Conservation (phyloP, 2,113 vertebrate genomes). For the Prionailurus bengalensis region DNA sequence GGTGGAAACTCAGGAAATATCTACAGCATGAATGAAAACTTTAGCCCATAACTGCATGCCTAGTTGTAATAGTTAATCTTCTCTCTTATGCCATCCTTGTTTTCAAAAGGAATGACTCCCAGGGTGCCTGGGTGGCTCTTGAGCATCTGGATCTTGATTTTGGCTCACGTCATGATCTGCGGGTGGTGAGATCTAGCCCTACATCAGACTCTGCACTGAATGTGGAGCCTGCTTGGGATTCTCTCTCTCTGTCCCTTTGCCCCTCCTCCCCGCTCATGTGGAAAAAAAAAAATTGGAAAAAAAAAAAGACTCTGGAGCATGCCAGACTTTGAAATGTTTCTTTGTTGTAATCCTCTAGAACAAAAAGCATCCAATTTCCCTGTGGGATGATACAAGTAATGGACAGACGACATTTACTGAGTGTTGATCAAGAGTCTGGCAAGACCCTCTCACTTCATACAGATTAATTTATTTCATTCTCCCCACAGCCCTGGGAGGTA, state of each 20-base stretch:
- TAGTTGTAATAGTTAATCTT: background rate
- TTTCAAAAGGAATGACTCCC: background rate
- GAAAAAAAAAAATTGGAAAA: too few species aligned
- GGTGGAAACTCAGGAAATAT: background rate
- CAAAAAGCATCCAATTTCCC: background rate
- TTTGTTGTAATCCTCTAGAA: slow-evolving; percentile 21
- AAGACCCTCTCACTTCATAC: background rate
- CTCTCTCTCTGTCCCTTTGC: too few species aligned
- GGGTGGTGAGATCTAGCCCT: too few species aligned
- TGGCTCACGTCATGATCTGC: too few species aligned
- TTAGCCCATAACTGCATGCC: background rate
- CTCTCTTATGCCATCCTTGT: background rate
- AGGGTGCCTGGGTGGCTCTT: too few species aligned
- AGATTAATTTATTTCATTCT: background rate
- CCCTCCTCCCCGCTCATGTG: too few species aligned
- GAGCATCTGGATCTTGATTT: too few species aligned
- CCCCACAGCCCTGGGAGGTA: background rate
- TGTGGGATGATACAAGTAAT: background rate
- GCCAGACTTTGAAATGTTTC: background rate
- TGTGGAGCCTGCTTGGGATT: too few species aligned
- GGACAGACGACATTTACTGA: background rate
- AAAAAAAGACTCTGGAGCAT: background rate
- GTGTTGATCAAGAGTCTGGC: background rate
- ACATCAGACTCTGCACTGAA: too few species aligned
- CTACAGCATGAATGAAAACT: background rate